Percentiles rank a stretch among this genome's conserved stretches.
These are phyloP conservation scores for Mormyrus iriodes DNA, from an alignment of 2,113 vertebrate genomes.

Conservation along the genomic window DNA sequence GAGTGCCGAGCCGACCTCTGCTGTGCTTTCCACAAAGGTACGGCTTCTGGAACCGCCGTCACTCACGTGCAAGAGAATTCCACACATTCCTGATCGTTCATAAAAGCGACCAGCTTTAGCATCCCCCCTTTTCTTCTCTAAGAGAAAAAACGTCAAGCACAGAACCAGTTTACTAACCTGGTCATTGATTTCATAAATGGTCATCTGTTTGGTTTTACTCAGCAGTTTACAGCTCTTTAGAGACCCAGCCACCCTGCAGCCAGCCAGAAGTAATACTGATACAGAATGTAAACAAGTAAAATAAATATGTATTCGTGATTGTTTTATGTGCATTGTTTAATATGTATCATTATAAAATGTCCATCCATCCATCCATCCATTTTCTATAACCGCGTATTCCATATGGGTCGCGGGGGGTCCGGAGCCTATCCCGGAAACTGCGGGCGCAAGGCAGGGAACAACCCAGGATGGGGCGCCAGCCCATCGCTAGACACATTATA, in stretches of 20 bases:
- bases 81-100: neutral
- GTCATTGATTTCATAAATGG: neutral
- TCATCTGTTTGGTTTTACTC: neutral
- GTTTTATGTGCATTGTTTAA: neutral
- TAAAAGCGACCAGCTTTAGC: neutral
- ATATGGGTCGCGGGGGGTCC: too few species aligned
- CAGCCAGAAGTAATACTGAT: neutral
- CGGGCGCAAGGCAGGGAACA: too few species aligned
- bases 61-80: neutral
- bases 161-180: neutral
- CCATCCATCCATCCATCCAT: too few species aligned
- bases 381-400: too few species aligned
- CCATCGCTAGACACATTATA: too few species aligned
- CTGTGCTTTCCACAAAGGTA: conserved; percentile 84
- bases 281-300: neutral
- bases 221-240: neutral
- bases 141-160: neutral
- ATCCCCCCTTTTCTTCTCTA: neutral
- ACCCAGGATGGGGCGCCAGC: too few species aligned
- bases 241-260: neutral
- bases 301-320: neutral
- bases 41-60: neutral
- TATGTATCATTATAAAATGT: too few species aligned
- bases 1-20: conserved; percentile 77
- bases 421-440: too few species aligned